Evolutionary conservation across 2,113 vertebrate genomes (phyloP), one percentile per base, ranked within the genome.

Genomic region (Centrocercus urophasianus): DNA sequence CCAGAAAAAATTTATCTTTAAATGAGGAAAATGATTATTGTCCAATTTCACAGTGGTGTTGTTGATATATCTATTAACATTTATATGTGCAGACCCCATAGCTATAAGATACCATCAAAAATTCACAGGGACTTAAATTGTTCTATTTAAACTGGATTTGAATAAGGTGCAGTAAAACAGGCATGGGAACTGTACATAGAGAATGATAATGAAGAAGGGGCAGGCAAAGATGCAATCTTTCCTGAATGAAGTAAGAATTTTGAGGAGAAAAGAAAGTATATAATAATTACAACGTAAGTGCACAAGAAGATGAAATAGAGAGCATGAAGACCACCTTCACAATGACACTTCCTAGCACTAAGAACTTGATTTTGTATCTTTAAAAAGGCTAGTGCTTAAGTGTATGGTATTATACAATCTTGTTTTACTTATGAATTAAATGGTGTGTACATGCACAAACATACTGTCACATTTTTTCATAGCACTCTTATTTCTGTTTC

Each of bases 111-210:
- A 77, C 25, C 4, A 47, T 43, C 1, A 24, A 56, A 71, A 47
- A 56, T 3, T 85, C 5, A 28, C 2, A 69, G 36, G 42, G 18
- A 74, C 18, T 40, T 47, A 45, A 83, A 50, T 22, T 42, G 1
- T 43, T 78, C 13, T 71, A 11, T 60, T 28, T 81, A 52, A 88
- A 83, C 8, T 43, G 28, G 6, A 70, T 40, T 28, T 61, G 28
- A 82, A 52, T 25, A 74, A 61, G 0, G 0, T 17, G 27, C 2
- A 6, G 6, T 40, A 78, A 65, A 47, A 10, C 18, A 48, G 8
- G 2, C 34, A 17, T 6, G 74, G 30, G 36, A 22, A 75, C 70
- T 14, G 12, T 25, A 18, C 19, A 57, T n/a, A 72, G 56, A 22
- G 11, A 93, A n/a, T 15, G 7, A 83, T 57, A 3, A n/a, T 28